These are phyloP conservation scores for Rhagonycha fulva DNA, from an alignment of 2,888 invertebrate species.

Conservation along the genomic window DNA sequence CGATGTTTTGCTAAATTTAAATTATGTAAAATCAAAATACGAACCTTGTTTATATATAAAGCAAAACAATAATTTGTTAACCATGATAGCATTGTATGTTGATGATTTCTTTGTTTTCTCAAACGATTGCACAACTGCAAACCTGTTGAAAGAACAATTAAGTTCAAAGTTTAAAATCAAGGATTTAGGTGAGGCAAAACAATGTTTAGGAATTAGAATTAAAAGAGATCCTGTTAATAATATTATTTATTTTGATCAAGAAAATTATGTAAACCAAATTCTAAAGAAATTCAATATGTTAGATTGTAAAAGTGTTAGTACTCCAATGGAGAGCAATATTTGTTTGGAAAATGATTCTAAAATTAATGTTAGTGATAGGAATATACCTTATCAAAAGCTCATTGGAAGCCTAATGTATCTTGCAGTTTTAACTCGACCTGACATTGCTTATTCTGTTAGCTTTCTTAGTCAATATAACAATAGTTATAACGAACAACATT, in stretches of 20 bases:
- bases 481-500: conserved; percentile 24
- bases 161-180: conserved; percentile 30
- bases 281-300: conserved; percentile 32
- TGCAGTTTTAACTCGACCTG: conserved; percentile 35
- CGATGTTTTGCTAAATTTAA: conserved; percentile 33
- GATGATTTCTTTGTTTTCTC: conserved; percentile 11
- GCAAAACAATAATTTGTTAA: background rate
- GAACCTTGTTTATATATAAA: conserved; percentile 5
- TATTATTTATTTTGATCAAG: conserved; percentile 30
- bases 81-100: conserved; percentile 1
- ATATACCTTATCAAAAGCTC: conserved; percentile 32
- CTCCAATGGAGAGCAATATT: conserved; percentile 29
- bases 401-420: conserved; percentile 37
- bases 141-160: no score
- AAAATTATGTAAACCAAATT: conserved; percentile 25
- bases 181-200: conserved; percentile 29
- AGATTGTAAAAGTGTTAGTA: conserved; percentile 25
- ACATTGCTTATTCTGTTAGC: conserved; percentile 34
- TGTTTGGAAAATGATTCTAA: conserved; percentile 6
- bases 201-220: conserved; percentile 34
- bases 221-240: conserved; percentile 19
- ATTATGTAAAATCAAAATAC: conserved; percentile 7
- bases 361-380: background rate
- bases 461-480: conserved; percentile 36
- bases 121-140: background rate